Base-by-base conservation (phyloP, 2,797 vertebrate species). In the Anas bahamensis region DNA sequence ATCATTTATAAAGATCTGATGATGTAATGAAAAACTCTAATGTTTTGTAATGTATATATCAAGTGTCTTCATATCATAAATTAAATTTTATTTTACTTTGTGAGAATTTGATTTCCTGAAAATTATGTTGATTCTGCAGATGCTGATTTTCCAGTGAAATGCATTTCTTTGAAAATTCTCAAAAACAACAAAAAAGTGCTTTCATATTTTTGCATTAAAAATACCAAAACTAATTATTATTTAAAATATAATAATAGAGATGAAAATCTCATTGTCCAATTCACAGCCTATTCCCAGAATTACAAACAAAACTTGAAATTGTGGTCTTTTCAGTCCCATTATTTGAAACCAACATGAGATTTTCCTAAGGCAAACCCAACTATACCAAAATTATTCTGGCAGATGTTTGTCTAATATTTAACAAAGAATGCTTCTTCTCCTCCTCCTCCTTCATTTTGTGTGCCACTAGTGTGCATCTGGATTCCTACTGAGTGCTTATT, bases 341-440 rank as follows among this genome's bases (percentile, higher is more conserved):
- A 78, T 23, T 83, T 75, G 66, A 86, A 72, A 52, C 33, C 33
- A 68, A 93, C 17, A 65, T 37, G 31, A 83, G 26, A 57, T 69
- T 88, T 83, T 91, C 83, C 83, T 68, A 72, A 82, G 86, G 71
- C 24, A 92, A 72, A 91, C 60, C 5, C 33, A 72, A 65, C 81
- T 69, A 72, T 22, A 65, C 28, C 9, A 81, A 76, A 86, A 71
- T 77, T 72, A 57, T 78, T 61, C 59, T 75, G 33, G 63, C 42
- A 81, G 61, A 88, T 48, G 18, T 78, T 94, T 85, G 35, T 35
- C 41, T 61, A 69, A 61, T 19, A n/a, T 78, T 61, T 50, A 82
- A 41, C 4, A 83, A 86, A 83, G 50, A 56, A 64, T 23, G 41
- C 14, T 83, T 2, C 60, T 46, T 9, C 39, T 82, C 8, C 33